These are phyloP conservation scores for Antedon bifida DNA, from an alignment of 35 echinoderm and acorn worm genomes.

Conservation along the genomic window DNA sequence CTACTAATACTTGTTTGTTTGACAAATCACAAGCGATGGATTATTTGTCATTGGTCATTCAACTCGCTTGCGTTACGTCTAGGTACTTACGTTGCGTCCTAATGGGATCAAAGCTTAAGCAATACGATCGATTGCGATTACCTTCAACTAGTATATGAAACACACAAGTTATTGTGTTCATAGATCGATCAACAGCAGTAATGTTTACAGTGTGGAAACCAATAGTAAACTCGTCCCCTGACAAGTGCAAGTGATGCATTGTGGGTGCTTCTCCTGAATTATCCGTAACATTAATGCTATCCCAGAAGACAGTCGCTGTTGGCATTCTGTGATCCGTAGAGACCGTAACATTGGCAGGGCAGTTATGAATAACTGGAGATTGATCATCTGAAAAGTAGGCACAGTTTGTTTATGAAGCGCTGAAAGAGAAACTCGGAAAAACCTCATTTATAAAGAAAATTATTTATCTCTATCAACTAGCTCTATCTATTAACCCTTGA, in stretches of 20 bases:
- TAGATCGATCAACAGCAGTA: not conserved
- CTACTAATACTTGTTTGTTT: too few species aligned
- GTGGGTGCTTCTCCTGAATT: not conserved
- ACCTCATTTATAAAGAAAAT: too few species aligned
- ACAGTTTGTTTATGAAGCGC: too few species aligned
- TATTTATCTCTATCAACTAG: too few species aligned
- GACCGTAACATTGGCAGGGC: not conserved
- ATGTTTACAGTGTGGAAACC: not conserved
- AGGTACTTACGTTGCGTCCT: too few species aligned
- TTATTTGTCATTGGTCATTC: too few species aligned
- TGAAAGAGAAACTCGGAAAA: too few species aligned
- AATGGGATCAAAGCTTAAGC: too few species aligned
- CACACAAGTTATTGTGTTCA: not conserved
- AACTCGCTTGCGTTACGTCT: too few species aligned
- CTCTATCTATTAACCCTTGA: too few species aligned
- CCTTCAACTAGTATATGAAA: not conserved
- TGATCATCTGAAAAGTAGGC: not conserved
- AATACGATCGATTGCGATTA: not conserved
- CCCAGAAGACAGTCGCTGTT: not conserved
- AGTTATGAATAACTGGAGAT: not conserved
- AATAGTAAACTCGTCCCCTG: not conserved
- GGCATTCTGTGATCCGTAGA: not conserved
- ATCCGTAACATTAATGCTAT: not conserved
- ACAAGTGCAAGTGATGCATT: not conserved
- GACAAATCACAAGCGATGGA: too few species aligned